Base-by-base conservation (phyloP, 2,113 vertebrate genomes). In the Megaceryle torquata region DNA sequence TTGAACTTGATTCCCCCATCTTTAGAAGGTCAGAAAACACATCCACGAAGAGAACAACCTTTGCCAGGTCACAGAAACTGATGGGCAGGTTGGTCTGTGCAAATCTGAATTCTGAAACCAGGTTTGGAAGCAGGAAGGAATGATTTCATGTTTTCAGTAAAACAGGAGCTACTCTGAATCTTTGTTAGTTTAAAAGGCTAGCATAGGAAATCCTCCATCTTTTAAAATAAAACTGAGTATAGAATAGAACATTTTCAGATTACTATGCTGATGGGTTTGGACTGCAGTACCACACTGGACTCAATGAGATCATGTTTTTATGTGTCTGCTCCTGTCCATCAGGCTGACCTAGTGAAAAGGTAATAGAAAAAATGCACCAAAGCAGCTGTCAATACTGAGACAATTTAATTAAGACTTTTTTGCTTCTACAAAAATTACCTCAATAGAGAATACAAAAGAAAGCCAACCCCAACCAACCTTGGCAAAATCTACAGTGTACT, bases 11-110 rank as follows among this genome's bases (percentile, higher is more conserved):
- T 79, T 93, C 19, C 22, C 35, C 25, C 70, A 57, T 76, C 93
- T 93, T 93, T 50, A 76, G 79, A 65, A 88, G 90, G 86, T 91
- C 92, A 92, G 50, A 68, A 91, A 94, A 82, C 57, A 84, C 57
- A 89, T 92, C 61, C 70, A 76, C 69, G 37, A 33, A 72, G 65
- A 89, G 83, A 51, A 44, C 0, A 6, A 94, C 65, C 88, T 96
- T 92, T 94, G 65, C 80, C 77, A 63, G 83, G 69, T 88, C 80
- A n/a, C 63, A 63, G 61, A 72, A 44, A 33, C 57, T 69, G 86
- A 86, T 63, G 65, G 59, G 44, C 76, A 91, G 22, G 16, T 51
- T 48, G 39, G 33, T 31, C 35, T 39, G 43, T 63, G 77, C 8
- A 29, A 70, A 86, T 79, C 72, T 56, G 33, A 41, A 7, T 71